A percentile compares a stretch with the other conserved stretches of the same genome.
Conservation (phyloP, 2,113 vertebrate species). For the Sakesphorus luctuosus region DNA sequence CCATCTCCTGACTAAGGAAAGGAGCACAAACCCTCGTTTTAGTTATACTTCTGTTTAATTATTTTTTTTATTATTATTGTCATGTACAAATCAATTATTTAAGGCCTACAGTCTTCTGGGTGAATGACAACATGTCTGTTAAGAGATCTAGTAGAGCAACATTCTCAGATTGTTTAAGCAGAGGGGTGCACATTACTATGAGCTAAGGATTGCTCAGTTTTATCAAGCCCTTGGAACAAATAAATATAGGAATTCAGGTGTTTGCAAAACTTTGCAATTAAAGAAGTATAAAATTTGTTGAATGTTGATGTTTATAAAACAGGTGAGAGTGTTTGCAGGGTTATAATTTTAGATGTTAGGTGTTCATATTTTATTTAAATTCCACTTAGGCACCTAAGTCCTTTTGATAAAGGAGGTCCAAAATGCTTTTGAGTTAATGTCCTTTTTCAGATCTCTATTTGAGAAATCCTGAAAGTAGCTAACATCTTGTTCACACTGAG, state of each 20-base stretch:
- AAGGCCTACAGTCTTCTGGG: not conserved
- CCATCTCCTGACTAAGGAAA: not conserved
- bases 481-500: not conserved
- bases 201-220: not conserved
- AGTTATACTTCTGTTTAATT: too few species aligned
- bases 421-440: not conserved
- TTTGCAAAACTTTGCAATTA: not conserved
- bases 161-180: not conserved
- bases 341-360: not conserved
- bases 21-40: not conserved
- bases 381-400: not conserved
- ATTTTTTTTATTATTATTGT: not conserved
- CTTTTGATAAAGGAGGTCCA: not conserved
- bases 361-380: not conserved
- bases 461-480: not conserved
- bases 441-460: not conserved
- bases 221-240: not conserved
- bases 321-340: not conserved
- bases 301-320: not conserved
- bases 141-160: not conserved
- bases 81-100: not conserved
- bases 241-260: not conserved
- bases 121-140: not conserved
- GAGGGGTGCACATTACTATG: not conserved
- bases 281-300: not conserved